phyloP scores from a whole-genome alignment of 2,113 vertebrate genomes.

The Mohoua ochrocephala region DNA sequence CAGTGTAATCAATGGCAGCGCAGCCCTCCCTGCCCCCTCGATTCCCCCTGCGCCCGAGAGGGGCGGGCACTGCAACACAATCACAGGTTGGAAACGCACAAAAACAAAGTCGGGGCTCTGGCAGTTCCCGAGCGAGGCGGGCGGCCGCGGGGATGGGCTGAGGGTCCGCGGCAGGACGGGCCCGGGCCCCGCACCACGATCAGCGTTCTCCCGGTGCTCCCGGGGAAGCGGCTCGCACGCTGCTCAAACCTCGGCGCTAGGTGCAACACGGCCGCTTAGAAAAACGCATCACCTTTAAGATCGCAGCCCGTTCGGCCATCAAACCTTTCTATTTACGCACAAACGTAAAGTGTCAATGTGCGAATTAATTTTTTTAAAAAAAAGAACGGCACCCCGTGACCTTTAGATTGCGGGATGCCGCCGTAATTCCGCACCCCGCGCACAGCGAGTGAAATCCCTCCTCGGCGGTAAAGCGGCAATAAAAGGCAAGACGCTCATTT shows the following conservation, averaged over 20 bases:
- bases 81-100: constrained; percentile 4
- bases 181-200: not conserved
- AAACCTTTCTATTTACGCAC: not conserved
- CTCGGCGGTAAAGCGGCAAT: not conserved
- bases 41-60: not conserved
- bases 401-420: constrained; percentile 10
- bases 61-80: constrained; percentile 25
- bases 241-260: not conserved
- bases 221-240: not conserved
- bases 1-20: constrained; percentile 18
- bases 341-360: too few relatives aligned
- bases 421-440: not conserved
- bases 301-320: not conserved
- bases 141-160: not conserved
- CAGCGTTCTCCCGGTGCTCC: not conserved
- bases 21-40: not conserved
- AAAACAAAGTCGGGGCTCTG: not conserved
- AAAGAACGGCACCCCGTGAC: not conserved
- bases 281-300: not conserved
- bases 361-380: not conserved
- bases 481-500: not conserved
- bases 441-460: not conserved
- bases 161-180: not conserved
- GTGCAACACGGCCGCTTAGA: not conserved
- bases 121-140: not conserved